These are phyloP conservation scores for Amphilophus citrinellus DNA, from an alignment of 2,113 vertebrate species.

Conservation along the genomic window DNA sequence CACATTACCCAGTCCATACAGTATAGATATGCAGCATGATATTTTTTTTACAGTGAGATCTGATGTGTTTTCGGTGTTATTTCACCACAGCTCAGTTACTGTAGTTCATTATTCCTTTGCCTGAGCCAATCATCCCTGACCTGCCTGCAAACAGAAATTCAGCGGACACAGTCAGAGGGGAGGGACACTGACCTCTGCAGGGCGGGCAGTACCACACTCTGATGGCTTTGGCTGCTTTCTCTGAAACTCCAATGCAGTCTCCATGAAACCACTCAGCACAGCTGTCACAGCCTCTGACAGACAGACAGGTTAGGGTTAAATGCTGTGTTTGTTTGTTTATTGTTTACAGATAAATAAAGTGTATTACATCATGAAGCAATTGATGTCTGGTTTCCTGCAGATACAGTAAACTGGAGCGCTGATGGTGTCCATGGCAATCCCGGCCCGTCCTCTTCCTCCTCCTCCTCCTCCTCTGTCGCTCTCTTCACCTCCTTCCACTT, in stretches of 20 bases:
- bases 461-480: slow-evolving; percentile 53
- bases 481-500: neutral
- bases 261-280: slow-evolving; percentile 95
- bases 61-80: no score
- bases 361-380: slow-evolving; percentile 92
- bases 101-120: no score
- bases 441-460: slow-evolving; percentile 63
- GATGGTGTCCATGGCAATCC: slow-evolving; percentile 63
- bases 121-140: no score
- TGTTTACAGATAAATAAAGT: neutral
- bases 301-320: slow-evolving; percentile 4
- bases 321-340: neutral
- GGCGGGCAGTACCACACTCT: slow-evolving; percentile 90
- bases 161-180: neutral
- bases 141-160: no score
- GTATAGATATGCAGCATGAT: no score
- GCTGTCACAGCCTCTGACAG: slow-evolving; percentile 88
- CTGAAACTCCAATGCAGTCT: slow-evolving; percentile 88
- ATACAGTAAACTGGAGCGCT: slow-evolving; percentile 88
- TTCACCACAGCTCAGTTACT: no score
- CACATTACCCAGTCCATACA: no score
- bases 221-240: slow-evolving; percentile 92
- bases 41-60: no score
- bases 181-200: slow-evolving; percentile 84
- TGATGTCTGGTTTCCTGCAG: slow-evolving; percentile 91